These are phyloP conservation scores for Cygnus atratus DNA, from an alignment of 2,113 vertebrate species.

Conservation along the genomic window DNA sequence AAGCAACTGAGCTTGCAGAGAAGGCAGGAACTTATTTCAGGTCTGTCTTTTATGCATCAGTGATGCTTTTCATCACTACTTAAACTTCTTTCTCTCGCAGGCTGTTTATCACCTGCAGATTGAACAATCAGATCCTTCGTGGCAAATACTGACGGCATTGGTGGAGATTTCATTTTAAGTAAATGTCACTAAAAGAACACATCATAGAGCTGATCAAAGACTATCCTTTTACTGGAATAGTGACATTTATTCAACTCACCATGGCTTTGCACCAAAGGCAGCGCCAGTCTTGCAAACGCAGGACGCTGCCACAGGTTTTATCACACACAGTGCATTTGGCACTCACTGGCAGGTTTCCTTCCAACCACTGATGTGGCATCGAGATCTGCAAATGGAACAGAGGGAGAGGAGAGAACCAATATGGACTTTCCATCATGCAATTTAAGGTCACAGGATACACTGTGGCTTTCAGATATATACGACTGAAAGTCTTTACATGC, in stretches of 20 bases:
- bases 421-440: neutral
- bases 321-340: constrained; percentile 96
- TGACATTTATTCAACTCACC: constrained; percentile 75
- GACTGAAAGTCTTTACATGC: neutral
- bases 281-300: constrained; percentile 95
- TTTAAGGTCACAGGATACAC: neutral
- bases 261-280: constrained; percentile 98
- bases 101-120: neutral
- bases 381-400: constrained; percentile 81
- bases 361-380: constrained; percentile 98
- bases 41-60: neutral
- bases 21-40: neutral
- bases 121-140: neutral
- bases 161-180: neutral
- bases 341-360: constrained; percentile 94
- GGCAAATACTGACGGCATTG: neutral
- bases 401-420: neutral
- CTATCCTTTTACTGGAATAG: neutral
- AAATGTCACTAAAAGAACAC: neutral
- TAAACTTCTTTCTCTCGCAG: neutral
- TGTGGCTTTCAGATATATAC: neutral
- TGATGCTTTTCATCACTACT: neutral
- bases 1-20: neutral
- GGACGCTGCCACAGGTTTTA: constrained; percentile 94
- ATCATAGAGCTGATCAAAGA: neutral